Evolutionary conservation across 2,113 vertebrate species (phyloP), one percentile per base, ranked within the genome.

Genomic region (Phainopepla nitens): DNA sequence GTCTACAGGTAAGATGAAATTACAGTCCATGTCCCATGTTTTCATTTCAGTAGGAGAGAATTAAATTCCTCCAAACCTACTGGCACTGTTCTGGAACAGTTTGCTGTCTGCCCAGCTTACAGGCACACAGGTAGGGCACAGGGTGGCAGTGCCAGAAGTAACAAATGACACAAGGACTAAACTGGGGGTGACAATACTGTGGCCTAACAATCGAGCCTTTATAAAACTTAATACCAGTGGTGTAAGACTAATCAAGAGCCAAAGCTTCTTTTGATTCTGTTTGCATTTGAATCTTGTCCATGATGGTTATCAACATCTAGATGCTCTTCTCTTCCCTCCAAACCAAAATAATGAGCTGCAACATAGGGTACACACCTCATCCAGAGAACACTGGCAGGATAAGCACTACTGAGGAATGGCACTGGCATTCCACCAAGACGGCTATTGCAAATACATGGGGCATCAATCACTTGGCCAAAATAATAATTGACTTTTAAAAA

Each of bases 391-490:
- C 1, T 41, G 35, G 64, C 91, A 56, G 61, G 51, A 80, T 69
- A 84, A 95, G 56, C 75, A 11, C 19, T 81, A 7, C 3, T 71
- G 82, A 64, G 88, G 77, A 56, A 65, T 65, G 3, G 10, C 4
- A 10, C 66, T 97, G 97, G 92, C 92, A 95, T 29, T 69, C 19
- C 87, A 94, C 96, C 94, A 96, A 84, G 78, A 89, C n/a, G 16
- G 71, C 73, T 68, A 70, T 21, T 97, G 92, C 54, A 91, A 97
- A 87, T 93, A 95, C 97, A 96, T 83, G 69, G 86, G 61, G 84
- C 44, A 79, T 93, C 86, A 94, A 75, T 79, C 5, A 12, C 33
- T 85, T 94, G 90, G 95, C 96, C 97, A 94, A 97, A 97, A 96
- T 73, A 79, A 94, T 91, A 95, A 96, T 23, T 94, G 80, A 84